Base-by-base conservation (phyloP, 2,888 invertebrate genomes). In the Amphipoea lucens region DNA sequence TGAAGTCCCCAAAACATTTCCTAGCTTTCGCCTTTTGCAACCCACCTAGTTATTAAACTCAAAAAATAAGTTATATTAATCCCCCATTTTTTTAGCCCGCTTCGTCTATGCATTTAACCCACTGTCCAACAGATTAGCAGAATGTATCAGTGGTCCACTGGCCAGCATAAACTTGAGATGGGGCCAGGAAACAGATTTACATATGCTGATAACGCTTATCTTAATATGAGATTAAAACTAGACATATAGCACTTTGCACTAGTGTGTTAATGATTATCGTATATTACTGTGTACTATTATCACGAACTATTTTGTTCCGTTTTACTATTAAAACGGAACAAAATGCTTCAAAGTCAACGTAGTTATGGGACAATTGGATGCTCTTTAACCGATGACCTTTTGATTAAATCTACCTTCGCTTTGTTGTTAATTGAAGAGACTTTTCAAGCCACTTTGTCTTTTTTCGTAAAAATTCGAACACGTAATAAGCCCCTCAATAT, bases 131-230 rank as follows among this genome's bases (percentile, higher is more conserved):
- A 85, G 85, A 82, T 84, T 82, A 84, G 85, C 65, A 45, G 73
- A n/a, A 85, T 75, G 77, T 85, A 67, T 70, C 62, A 60, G 66
- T 40, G 77, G 65, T 45, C 75, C 81, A 65, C 40, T 69, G 74
- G 70, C 82, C 70, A 85, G 74, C 48, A 65, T 20, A n/a, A 70
- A 85, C 82, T 70, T 36, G 74, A 77, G 77, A 74, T 74, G 78
- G 67, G 77, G 68, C 84, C 77, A 78, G 78, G 74, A 74, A 85
- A 76, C 73, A 75, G 73, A 80, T 83, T 75, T 73, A 84, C 83
- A 45, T 63, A 62, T n/a, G 7, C 36, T 73, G 84, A 81, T 84
- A 82, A 63, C n/a, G n/a, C 1, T 85, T 81, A 85, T 84, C 82
- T 75, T 63, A 54, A 69, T 74, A 78, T 73, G 48, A 20, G 69